A percentile compares a stretch with the other conserved stretches of the same genome.
Evolutionary conservation across 2,113 vertebrate species (phyloP).

Genomic region (Anguilla japonica): DNA sequence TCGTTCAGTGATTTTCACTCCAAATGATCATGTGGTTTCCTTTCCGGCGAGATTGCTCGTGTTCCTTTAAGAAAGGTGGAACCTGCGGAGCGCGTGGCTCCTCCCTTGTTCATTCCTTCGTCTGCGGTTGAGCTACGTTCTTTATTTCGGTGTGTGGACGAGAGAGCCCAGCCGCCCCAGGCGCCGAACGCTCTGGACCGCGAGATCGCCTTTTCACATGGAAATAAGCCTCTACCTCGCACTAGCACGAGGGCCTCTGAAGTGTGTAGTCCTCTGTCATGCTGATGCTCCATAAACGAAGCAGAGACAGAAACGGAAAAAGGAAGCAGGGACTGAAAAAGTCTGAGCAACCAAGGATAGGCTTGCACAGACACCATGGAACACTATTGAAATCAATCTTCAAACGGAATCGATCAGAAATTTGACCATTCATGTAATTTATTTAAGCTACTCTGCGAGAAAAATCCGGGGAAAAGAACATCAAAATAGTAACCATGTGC

Average conservation of each 20-base stretch:
- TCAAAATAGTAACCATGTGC: neutral
- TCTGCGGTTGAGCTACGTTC: neutral
- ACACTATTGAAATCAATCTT: neutral
- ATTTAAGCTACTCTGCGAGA: neutral
- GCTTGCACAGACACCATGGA: neutral
- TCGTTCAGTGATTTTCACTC: neutral
- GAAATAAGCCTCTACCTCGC: slow-evolving; percentile 23
- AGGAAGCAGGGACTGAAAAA: neutral
- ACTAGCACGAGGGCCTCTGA: slow-evolving; percentile 13
- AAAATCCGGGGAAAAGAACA: neutral
- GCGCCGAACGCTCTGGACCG: slow-evolving; percentile 15
- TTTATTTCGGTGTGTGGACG: slow-evolving; percentile 20
- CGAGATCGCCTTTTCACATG: slow-evolving; percentile 28
- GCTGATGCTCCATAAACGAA: neutral
- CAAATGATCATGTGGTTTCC: neutral
- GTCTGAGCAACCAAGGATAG: too few species aligned
- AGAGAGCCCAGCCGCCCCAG: slow-evolving; percentile 11
- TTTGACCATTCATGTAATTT: neutral
- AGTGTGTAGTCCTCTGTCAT: slow-evolving; percentile 3
- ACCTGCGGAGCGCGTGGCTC: neutral
- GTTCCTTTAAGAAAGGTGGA: slow-evolving; percentile 27
- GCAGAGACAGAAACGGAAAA: neutral
- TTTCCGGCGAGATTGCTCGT: neutral
- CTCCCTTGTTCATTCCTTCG: slow-evolving; percentile 22
- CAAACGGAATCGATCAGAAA: neutral